phyloP scores from a whole-genome alignment of 2,888 invertebrate genomes.

The Eilema sororculum region DNA sequence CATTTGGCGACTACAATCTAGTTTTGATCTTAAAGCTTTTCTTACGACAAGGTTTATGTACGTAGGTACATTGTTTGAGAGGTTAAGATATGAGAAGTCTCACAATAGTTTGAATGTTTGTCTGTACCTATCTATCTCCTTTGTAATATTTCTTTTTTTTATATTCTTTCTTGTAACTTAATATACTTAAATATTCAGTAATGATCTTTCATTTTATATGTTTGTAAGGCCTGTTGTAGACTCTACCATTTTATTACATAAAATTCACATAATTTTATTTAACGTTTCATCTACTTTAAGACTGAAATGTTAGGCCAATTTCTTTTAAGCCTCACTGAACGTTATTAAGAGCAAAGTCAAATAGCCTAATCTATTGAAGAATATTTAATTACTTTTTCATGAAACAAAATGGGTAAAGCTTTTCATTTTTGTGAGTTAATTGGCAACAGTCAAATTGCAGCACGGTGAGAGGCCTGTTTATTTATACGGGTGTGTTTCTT shows the following conservation, averaged over 20 bases:
- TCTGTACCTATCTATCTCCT: not conserved
- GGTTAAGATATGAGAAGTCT: not conserved
- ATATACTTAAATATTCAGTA: not conserved
- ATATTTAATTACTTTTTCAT: not conserved
- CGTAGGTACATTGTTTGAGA: not conserved
- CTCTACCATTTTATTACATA: not conserved
- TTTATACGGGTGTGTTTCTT: conserved; percentile 22
- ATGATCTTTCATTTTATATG: no score
- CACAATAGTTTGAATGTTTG: not conserved
- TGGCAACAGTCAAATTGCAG: not conserved
- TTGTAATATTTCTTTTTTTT: not conserved
- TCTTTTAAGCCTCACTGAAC: not conserved
- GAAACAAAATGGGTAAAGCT: not conserved
- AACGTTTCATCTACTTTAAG: not conserved
- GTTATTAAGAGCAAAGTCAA: not conserved
- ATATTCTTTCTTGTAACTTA: no score
- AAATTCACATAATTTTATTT: not conserved
- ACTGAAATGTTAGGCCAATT: not conserved
- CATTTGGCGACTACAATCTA: conserved; percentile 27
- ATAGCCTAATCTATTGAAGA: not conserved
- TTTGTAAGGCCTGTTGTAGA: no score
- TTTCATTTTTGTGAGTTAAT: not conserved
- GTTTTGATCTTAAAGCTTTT: conserved; percentile 7
- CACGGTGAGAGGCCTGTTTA: not conserved
- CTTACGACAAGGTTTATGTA: not conserved